Base-by-base conservation (phyloP, 2,888 invertebrate genomes). In the Drosophila fulvimacula region DNA sequence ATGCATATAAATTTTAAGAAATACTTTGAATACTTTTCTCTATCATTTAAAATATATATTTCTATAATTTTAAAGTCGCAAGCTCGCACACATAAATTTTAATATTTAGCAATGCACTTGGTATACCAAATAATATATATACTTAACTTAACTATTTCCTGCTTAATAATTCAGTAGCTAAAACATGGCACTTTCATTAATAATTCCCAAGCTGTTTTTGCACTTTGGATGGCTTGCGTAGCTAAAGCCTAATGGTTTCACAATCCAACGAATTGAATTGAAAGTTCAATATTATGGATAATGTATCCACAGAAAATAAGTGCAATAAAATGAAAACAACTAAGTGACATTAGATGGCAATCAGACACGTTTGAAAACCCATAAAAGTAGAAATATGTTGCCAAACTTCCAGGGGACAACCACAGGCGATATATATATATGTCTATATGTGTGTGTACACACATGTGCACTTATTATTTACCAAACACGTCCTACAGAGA, bases 331-430 rank as follows among this genome's bases (percentile, higher is more conserved):
- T 53, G 67, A 69, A 68, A 70, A 78, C 61, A 69, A 67, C 73
- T 64, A 78, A 78, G 76, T 62, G 82, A 80, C 84, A 84, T 87
- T 84, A 80, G 78, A 73, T 78, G 78, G 76, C 84, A 80, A 84
- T 84, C 84, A 78, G 82, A 84, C 87, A 87, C 87, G 83, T 84
- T 76, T 82, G 82, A 68, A 80, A 84, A 87, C 68, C 84, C 84
- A 84, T 84, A 87, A 82, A 83, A 84, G 78, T 79, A 71, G 81
- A 86, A 83, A 83, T 83, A 86, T 83, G 82, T 84, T 77, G 82
- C 80, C 75, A 84, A 83, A 81, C 69, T 66, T 64, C 53, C 32
- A 30, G 58, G 44, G 61, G 38, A 39, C 53, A 48, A 38, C 62
- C 66, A 41, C 64, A 62, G 41, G 38, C 49, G 39, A 30, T 7